Evolutionary conservation across 2,797 vertebrate species (phyloP), one percentile per base, ranked within the genome.

Genomic region (Choloepus didactylus): DNA sequence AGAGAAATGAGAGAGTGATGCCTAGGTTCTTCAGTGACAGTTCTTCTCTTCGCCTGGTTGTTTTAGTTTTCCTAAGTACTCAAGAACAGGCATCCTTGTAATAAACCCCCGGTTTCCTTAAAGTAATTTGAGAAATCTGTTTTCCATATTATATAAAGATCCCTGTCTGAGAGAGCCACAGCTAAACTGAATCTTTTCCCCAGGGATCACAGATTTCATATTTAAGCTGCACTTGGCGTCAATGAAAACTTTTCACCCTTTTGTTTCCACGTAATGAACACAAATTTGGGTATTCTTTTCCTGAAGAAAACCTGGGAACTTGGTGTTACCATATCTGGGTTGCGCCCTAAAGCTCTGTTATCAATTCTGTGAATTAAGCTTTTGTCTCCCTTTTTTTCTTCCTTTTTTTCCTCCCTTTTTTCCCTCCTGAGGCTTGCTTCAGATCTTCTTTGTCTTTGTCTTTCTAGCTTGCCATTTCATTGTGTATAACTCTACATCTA

Each of bases 11-110:
- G n/a, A 25, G 4, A 3, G 1, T 11, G 10, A 21, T 3, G 27
- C 31, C 69, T n/a, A 23, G 54, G 14, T 6, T 66, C 6, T 11
- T 0, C 31, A n/a, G 29, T 0, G 1, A 15, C 0, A 6, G 44
- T 9, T 1, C 16, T 51, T 87, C 25, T 35, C 8, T 10, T 5
- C 35, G 27, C 38, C 10, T n/a, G 44, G 0, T 56, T 56, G 6
- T 41, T 79, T 23, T 5, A 4, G 0, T 6, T 82, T 46, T 54
- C 25, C 41, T 41, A 35, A 60, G 51, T 56, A 59, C 27, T 83
- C 49, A 44, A 35, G 41, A 81, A 59, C 11, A 25, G 12, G 7
- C 3, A 8, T 46, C 2, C 86, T 85, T 41, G 19, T 21, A 5
- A 21, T 31, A 76, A 90, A n/a, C 8, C 2, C 27, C 9, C 1